A percentile compares a stretch with the other conserved stretches of the same genome.
These are phyloP conservation scores for Melanophora roralis DNA, from an alignment of 2,888 invertebrate genomes.

Conservation along the genomic window DNA sequence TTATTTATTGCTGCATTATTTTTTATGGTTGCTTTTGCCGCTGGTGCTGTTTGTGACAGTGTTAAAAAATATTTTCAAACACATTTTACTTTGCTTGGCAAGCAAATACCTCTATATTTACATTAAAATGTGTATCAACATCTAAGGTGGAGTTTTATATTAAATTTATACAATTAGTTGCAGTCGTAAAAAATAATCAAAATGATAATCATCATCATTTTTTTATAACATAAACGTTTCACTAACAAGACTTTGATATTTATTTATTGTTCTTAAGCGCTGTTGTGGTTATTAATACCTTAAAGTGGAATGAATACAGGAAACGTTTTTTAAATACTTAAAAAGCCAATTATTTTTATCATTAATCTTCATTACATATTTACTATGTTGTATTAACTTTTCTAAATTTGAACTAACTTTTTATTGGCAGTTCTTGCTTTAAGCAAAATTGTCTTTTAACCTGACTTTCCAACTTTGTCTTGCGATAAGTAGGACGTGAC, in stretches of 20 bases:
- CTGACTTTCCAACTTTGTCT: too few species aligned
- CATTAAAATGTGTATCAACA: conserved; percentile 1
- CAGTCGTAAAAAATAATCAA: conserved; percentile 46
- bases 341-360: not conserved
- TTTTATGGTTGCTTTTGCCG: conserved; percentile 44
- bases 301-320: not conserved
- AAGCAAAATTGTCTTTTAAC: too few species aligned
- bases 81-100: not conserved
- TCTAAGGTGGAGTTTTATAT: conserved; percentile 47
- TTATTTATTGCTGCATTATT: conserved; percentile 59
- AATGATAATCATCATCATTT: conserved; percentile 35
- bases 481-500: too few species aligned
- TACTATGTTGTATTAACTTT: not conserved
- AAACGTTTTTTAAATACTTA: not conserved
- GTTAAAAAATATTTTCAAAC: conserved; percentile 39
- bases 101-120: not conserved
- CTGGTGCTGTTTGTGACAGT: conserved; percentile 51
- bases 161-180: conserved; percentile 61
- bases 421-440: not conserved
- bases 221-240: conserved; percentile 22
- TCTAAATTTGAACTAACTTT: not conserved
- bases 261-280: not conserved
- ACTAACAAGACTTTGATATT: conserved; percentile 18
- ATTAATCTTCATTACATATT: conserved; percentile 12
- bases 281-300: not conserved